Percentiles rank a stretch among this genome's conserved stretches.
Conservation (phyloP, 2,797 vertebrate genomes). For the Philypnodon macrostomus region DNA sequence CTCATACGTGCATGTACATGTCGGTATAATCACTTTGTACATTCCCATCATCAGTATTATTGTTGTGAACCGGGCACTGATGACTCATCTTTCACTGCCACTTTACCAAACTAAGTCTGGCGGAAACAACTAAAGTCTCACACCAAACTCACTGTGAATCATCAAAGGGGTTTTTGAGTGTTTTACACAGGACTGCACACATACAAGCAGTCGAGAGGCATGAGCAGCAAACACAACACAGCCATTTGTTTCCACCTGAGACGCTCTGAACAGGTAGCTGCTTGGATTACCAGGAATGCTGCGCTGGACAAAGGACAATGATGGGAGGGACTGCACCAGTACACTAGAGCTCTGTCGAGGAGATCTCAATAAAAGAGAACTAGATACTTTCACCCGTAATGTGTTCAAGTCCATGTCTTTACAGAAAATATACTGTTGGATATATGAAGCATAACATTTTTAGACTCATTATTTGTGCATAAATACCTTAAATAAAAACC, state of each 20-base stretch:
- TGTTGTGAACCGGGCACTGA: constrained; percentile 24
- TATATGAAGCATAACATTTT: too few species aligned
- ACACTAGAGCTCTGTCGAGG: constrained; percentile 42
- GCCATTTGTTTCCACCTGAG: constrained; percentile 30
- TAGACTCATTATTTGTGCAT: too few species aligned
- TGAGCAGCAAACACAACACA: constrained; percentile 8
- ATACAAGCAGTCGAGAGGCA: neutral
- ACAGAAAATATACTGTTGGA: too few species aligned
- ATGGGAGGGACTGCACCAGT: constrained; percentile 47
- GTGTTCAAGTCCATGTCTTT: too few species aligned
- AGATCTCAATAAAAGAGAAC: constrained; percentile 23
- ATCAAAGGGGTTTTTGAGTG: constrained; percentile 3
- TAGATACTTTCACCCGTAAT: too few species aligned
- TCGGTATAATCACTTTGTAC: constrained; percentile 33
- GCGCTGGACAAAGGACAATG: constrained; percentile 56
- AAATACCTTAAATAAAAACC: too few species aligned
- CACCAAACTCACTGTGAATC: neutral
- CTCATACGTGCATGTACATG: constrained; percentile 4
- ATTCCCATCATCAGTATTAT: constrained; percentile 11
- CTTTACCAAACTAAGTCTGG: constrained; percentile 19
- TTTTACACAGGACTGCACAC: constrained; percentile 2
- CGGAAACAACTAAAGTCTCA: constrained; percentile 9
- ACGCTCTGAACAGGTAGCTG: constrained; percentile 47
- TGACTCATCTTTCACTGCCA: constrained; percentile 48
- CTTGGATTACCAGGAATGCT: constrained; percentile 68